Evolutionary conservation across 2,797 vertebrate genomes (phyloP).

Genomic region (Petrocephalus schoutedeni): DNA sequence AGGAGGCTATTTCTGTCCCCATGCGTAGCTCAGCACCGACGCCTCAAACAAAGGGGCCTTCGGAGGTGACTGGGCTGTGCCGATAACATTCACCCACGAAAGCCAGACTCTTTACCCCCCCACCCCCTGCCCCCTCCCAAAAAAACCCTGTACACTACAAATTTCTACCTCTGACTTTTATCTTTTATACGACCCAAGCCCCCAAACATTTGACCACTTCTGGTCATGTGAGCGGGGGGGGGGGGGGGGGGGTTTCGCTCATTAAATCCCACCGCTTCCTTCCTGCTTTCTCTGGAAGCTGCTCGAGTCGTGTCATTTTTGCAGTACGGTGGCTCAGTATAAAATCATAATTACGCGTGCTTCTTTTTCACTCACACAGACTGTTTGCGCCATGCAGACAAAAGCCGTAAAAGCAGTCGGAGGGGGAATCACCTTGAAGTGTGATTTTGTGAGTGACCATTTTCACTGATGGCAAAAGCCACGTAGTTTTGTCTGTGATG

Average conservation of each 20-base stretch:
- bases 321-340: not conserved
- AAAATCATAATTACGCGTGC: not conserved
- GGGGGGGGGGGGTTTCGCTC: not conserved
- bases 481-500: not conserved
- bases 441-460: not conserved
- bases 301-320: not conserved
- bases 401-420: not conserved
- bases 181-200: not conserved
- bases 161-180: not conserved
- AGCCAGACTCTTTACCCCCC: not conserved
- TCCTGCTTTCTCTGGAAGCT: not conserved
- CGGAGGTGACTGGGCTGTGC: not conserved
- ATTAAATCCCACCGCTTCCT: constrained; percentile 7
- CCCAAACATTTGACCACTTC: not conserved
- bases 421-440: not conserved
- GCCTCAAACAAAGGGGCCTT: not conserved
- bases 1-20: constrained; percentile 5
- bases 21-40: not conserved
- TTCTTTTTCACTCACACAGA: not conserved
- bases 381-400: not conserved
- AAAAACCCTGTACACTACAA: not conserved
- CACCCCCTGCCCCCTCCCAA: too few relatives aligned
- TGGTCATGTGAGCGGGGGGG: not conserved
- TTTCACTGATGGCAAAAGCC: constrained; percentile 1
- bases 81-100: not conserved